phyloP scores from a whole-genome alignment of 1,140 invertebrate species.

The Cydia strobilella region DNA sequence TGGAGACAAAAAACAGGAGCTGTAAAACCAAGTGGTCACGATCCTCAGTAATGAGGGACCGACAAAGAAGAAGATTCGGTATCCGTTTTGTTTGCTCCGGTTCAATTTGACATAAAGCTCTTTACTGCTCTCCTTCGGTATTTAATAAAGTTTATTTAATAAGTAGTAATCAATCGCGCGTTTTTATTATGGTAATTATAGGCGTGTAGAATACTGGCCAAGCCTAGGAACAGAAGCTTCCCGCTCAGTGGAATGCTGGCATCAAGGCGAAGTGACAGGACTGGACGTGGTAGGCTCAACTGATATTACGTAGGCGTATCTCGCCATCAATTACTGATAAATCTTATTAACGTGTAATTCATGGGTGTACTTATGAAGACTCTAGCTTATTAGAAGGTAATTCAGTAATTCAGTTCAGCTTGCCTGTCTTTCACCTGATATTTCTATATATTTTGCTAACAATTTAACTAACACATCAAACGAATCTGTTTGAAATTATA shows the following conservation, averaged over 20 bases:
- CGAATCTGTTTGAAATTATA: background rate
- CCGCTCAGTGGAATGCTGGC: conserved; percentile 15
- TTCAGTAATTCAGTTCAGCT: too few species aligned
- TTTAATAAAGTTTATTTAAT: background rate
- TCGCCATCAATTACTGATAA: conserved; percentile 14
- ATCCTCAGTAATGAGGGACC: too few species aligned
- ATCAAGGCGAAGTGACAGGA: conserved; percentile 22
- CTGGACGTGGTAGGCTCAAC: background rate
- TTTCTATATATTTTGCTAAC: too few species aligned
- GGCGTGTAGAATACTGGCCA: conserved; percentile 2
- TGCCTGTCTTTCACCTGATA: too few species aligned
- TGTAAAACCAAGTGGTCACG: too few species aligned
- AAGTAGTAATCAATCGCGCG: background rate
- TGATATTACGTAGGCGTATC: conserved; percentile 15
- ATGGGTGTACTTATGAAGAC: background rate
- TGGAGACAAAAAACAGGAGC: too few species aligned
- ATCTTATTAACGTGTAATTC: conserved; percentile 23
- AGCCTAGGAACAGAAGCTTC: conserved; percentile 14
- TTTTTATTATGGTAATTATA: conserved; percentile 6
- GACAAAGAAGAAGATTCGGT: too few species aligned
- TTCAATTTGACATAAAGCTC: too few species aligned
- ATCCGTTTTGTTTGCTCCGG: too few species aligned
- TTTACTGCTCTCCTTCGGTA: background rate
- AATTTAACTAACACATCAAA: too few species aligned
- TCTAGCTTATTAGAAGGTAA: background rate